phyloP scores from a whole-genome alignment of 2,888 invertebrate genomes.

The Meiosimyza platycephala region DNA sequence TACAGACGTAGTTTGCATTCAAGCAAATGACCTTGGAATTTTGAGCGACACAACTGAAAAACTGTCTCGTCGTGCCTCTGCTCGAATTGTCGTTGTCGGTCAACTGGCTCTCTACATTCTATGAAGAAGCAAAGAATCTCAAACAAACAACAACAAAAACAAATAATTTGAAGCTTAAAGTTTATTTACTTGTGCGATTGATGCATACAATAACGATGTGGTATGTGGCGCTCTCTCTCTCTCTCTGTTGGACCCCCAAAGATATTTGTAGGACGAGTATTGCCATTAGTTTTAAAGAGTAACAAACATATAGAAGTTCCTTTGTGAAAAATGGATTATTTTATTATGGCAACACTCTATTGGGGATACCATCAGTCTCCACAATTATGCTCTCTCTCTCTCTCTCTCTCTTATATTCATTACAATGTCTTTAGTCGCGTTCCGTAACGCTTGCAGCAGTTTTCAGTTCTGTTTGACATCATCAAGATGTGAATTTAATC shows the following conservation, averaged over 20 bases:
- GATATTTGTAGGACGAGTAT: too few relatives aligned
- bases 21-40: constrained; percentile 42
- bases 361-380: too few relatives aligned
- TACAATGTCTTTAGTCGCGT: too few relatives aligned
- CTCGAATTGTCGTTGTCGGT: background rate
- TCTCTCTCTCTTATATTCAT: too few relatives aligned
- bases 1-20: constrained; percentile 21
- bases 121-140: background rate
- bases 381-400: too few relatives aligned
- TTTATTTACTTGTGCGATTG: background rate
- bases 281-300: too few relatives aligned
- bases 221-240: constrained; percentile 13
- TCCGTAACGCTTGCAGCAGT: background rate
- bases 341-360: too few relatives aligned
- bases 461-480: constrained; percentile 13
- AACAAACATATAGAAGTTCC: too few relatives aligned
- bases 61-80: background rate
- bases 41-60: constrained; percentile 40
- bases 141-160: background rate
- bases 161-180: background rate
- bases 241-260: background rate
- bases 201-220: too few relatives aligned
- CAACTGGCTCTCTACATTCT: background rate
- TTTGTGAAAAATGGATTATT: too few relatives aligned
- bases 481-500: constrained; percentile 10